Evolutionary conservation across 2,797 vertebrate genomes (phyloP).

Genomic region (Enteromius radiatus): DNA sequence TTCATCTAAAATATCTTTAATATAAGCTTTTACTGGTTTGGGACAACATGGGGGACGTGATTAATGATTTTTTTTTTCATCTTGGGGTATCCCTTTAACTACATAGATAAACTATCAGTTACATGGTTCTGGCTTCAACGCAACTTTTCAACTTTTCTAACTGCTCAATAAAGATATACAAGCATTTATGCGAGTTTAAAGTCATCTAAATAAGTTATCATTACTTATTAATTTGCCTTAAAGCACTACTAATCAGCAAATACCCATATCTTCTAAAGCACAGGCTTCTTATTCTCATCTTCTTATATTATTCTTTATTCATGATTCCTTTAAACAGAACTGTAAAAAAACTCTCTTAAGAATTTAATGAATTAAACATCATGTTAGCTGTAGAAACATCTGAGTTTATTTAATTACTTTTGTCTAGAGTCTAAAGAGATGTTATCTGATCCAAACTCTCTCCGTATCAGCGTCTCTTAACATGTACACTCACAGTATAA

Average conservation of each 20-base stretch:
- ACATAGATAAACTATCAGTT: not conserved
- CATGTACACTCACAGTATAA: not conserved
- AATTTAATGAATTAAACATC: constrained; percentile 56
- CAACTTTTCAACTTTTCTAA: not conserved
- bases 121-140: not conserved
- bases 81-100: no score
- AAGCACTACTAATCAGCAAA: constrained; percentile 13
- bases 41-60: no score
- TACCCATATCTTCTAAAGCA: not conserved
- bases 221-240: constrained; percentile 21
- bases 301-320: constrained; percentile 7
- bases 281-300: not conserved
- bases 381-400: constrained; percentile 72
- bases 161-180: not conserved
- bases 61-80: no score
- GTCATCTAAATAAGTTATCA: not conserved
- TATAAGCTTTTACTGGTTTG: no score
- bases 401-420: constrained; percentile 72
- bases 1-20: no score
- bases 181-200: not conserved
- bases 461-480: not conserved
- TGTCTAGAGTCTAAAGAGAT: not conserved
- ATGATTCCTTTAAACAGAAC: constrained; percentile 38
- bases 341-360: constrained; percentile 47
- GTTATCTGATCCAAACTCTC: not conserved